Base-by-base conservation (phyloP, 2,797 vertebrate species). In the Leuciscus waleckii region DNA sequence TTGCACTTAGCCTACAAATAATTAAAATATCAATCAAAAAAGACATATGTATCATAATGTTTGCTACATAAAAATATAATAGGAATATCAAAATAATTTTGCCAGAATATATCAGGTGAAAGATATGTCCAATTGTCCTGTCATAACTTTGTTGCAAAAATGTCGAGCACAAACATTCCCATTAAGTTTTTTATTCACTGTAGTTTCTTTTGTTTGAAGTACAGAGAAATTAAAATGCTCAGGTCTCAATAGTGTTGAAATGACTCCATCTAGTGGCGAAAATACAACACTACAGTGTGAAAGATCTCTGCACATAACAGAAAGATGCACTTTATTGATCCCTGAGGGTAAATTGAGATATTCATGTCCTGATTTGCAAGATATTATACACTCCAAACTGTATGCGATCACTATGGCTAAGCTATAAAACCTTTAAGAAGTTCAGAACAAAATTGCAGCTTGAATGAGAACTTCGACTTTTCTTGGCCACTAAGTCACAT, bases 181-280 rank as follows among this genome's bases (percentile, higher is more conserved):
- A 4, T 32, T 10, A n/a, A n/a, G 4, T 5, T 26, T 14, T 26
- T 13, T 4, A 49, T 35, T 35, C 7, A 19, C 32, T 77, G 39
- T 1, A 5, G 17, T 14, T 39, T 21, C 2, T 19, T 81, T 26
- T 14, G 9, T 81, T 58, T 14, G 10, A 26, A 81, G 54, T 11
- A 68, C 8, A 46, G 5, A 37, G 58, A 49, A 23, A 39, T n/a
- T 6, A 9, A 39, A 26, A 54, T 51, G 56, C 39, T 82, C n/a
- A 13, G 2, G 7, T 39, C 43, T 39, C 43, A 89, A 84, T n/a
- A 76, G 81, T 85, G 69, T 54, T 69, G 61, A 80, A 85, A 51
- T 58, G 46, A 37, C 90, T 0, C 92, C 93, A 94, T 87, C 94
- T 94, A 89, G 91, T 88, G 94, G 90, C 21, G 0, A 41, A n/a